These are phyloP conservation scores for Tadarida brasiliensis DNA, from an alignment of 2,797 vertebrate genomes.

Conservation along the genomic window DNA sequence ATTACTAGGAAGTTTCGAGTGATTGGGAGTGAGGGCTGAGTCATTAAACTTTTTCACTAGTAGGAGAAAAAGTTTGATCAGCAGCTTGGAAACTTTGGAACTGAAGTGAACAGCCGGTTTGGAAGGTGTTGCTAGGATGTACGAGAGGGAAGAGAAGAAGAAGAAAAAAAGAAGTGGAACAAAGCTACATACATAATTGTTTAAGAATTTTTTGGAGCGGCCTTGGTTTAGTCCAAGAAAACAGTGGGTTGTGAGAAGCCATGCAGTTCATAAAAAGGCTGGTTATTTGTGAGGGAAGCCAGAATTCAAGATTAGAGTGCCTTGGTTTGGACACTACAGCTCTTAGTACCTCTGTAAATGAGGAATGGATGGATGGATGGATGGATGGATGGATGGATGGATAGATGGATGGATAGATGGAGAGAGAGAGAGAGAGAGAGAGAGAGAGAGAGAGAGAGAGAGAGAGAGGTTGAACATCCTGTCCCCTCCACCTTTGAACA, in stretches of 20 bases:
- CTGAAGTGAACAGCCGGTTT: not conserved
- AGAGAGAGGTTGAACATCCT: not conserved
- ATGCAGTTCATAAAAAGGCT: not conserved
- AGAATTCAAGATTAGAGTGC: not conserved
- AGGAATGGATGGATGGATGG: not conserved
- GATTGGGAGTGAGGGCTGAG: not conserved
- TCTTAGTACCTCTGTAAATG: not conserved
- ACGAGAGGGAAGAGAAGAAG: not conserved
- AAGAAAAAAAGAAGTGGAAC: not conserved
- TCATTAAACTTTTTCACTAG: conserved; percentile 28
- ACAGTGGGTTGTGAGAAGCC: not conserved
- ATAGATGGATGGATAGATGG: not conserved
- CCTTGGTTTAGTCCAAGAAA: not conserved
- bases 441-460: too few species aligned
- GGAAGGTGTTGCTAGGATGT: not conserved
- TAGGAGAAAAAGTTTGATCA: not conserved
- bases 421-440: too few species aligned
- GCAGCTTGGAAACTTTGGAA: conserved; percentile 17
- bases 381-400: not conserved
- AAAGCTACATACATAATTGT: not conserved
- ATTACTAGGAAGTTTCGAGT: not conserved
- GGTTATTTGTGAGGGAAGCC: not conserved
- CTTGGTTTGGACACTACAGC: too few species aligned
- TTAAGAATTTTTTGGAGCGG: not conserved
- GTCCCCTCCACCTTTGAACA: too few species aligned